phyloP scores from a whole-genome alignment of 1,140 invertebrate species.

The Drosophila suzukii region DNA sequence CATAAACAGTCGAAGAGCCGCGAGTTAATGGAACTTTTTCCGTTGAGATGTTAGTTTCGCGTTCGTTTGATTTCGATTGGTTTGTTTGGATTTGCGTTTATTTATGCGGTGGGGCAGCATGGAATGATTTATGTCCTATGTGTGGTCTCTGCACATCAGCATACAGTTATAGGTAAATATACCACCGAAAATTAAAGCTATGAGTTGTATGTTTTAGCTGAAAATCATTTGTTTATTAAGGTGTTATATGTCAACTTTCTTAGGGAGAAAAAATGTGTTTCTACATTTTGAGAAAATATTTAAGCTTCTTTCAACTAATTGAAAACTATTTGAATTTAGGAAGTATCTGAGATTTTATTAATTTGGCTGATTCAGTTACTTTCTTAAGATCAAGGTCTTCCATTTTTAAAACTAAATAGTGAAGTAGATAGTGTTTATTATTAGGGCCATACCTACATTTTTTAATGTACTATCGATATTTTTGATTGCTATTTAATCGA shows the following conservation, averaged over 20 bases:
- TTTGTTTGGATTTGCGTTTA: conserved; percentile 63
- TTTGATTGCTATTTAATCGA: too few relatives aligned
- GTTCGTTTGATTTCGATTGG: conserved; percentile 14
- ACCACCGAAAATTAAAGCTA: neutral
- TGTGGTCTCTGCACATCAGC: conserved; percentile 19
- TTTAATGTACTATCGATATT: too few relatives aligned
- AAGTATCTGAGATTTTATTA: too few relatives aligned
- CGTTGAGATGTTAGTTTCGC: conserved; percentile 15
- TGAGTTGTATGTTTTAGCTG: neutral
- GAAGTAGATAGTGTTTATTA: too few relatives aligned
- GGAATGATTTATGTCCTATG: conserved; percentile 63
- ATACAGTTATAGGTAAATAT: neutral
- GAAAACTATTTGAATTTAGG: too few relatives aligned
- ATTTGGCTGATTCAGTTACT: too few relatives aligned
- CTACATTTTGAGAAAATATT: too few relatives aligned
- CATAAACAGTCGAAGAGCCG: conserved; percentile 10
- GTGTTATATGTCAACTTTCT: neutral
- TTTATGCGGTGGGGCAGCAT: conserved; percentile 52
- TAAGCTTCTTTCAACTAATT: too few relatives aligned
- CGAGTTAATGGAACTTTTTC: conserved; percentile 10
- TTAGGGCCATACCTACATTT: too few relatives aligned
- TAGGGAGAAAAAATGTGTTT: neutral
- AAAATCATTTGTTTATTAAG: neutral
- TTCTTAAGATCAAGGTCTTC: too few relatives aligned
- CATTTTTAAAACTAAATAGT: too few relatives aligned